Evolutionary conservation across 2,888 invertebrate species (phyloP).

Genomic region (Ecliptopera silaceata): DNA sequence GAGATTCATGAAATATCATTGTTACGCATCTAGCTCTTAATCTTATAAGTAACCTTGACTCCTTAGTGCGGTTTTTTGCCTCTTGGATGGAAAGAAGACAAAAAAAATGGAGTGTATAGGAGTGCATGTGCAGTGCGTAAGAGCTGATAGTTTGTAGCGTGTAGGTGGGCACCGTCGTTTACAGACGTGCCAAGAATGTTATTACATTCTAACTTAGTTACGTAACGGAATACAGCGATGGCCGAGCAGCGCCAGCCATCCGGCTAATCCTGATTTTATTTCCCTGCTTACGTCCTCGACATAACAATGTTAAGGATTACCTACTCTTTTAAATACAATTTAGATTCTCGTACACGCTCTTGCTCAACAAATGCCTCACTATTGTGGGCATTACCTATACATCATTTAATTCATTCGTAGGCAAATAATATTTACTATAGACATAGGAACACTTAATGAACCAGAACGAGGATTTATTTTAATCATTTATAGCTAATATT

Average conservation of each 20-base stretch:
- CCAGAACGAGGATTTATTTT: too few relatives aligned
- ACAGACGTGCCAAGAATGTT: conserved; percentile 36
- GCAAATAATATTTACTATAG: too few relatives aligned
- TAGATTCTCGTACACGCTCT: background rate
- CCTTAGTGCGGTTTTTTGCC: background rate
- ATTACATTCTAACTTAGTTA: conserved; percentile 35
- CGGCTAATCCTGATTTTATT: conserved; percentile 31
- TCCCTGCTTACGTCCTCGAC: conserved; percentile 25
- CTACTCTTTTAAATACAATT: conserved; percentile 6
- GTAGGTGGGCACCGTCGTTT: conserved; percentile 27
- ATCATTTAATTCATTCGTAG: too few relatives aligned
- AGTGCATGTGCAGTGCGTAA: conserved; percentile 28
- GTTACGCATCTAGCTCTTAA: too few relatives aligned
- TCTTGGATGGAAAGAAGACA: too few relatives aligned
- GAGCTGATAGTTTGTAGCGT: conserved; percentile 26
- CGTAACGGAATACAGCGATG: conserved; percentile 26
- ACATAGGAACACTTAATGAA: too few relatives aligned
- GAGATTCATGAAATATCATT: too few relatives aligned
- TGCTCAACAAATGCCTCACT: too few relatives aligned
- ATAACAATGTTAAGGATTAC: conserved; percentile 15
- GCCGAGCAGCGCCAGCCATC: conserved; percentile 18
- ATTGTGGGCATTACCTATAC: too few relatives aligned
- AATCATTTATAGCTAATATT: too few relatives aligned
- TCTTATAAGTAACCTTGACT: too few relatives aligned
- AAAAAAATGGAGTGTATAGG: background rate